phyloP scores from a whole-genome alignment of 2,888 invertebrate species.

The Phasia obesa region DNA sequence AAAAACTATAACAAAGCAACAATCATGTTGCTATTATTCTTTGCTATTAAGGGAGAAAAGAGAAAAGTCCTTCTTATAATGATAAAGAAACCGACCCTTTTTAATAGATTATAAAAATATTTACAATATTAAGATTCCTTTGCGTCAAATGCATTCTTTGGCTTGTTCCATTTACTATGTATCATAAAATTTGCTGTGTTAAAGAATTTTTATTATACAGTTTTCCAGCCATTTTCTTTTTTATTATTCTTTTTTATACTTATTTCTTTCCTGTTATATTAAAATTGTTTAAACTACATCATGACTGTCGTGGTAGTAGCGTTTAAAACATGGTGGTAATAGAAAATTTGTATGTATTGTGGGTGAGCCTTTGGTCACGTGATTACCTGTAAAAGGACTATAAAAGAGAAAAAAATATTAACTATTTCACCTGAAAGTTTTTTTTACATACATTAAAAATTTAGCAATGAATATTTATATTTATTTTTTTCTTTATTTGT shows the following conservation, averaged over 20 bases:
- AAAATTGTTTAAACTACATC: slow-evolving; percentile 32
- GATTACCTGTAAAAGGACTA: slow-evolving; percentile 31
- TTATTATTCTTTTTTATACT: slow-evolving; percentile 9
- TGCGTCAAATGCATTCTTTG: slow-evolving; percentile 38
- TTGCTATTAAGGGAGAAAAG: slow-evolving; percentile 2
- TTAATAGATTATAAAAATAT: slow-evolving; percentile 52
- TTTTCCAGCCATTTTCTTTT: slow-evolving; percentile 54
- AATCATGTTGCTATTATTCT: slow-evolving; percentile 15
- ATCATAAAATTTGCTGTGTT: slow-evolving; percentile 11
- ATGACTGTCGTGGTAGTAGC: slow-evolving; percentile 7
- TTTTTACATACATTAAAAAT: neutral
- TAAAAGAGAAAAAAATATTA: neutral
- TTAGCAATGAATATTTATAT: neutral
- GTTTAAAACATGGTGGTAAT: slow-evolving; percentile 41
- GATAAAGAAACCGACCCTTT: slow-evolving; percentile 35
- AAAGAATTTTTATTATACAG: slow-evolving; percentile 47
- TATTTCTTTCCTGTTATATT: slow-evolving; percentile 21
- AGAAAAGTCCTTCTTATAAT: slow-evolving; percentile 21
- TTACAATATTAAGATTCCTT: slow-evolving; percentile 57
- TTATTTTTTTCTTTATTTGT: neutral
- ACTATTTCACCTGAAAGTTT: slow-evolving; percentile 15
- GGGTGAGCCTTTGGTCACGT: slow-evolving; percentile 53
- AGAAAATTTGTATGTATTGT: slow-evolving; percentile 36
- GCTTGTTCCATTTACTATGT: slow-evolving; percentile 32
- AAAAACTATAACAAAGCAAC: slow-evolving; percentile 6